Base-by-base conservation (phyloP, 1,140 invertebrate species). In the Drosophila subpulchrella region DNA sequence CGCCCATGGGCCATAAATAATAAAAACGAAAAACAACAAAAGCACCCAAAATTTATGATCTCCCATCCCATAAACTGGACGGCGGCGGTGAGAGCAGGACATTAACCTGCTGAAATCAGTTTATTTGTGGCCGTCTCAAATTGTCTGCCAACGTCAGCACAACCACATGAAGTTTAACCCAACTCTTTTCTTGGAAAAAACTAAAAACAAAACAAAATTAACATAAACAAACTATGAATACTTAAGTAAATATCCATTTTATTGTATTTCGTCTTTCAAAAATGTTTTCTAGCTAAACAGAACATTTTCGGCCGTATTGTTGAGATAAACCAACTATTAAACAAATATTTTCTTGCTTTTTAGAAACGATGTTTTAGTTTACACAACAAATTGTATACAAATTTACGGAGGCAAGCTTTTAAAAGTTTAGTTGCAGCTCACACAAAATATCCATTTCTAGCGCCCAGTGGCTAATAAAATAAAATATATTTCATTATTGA, bases 1-100 rank as follows among this genome's bases (percentile, higher is more conserved):
- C 73, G 60, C 72, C 73, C 73, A 74, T 55, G 50, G 47, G 54
- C 62, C 78, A 86, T 86, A 86, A 85, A 84, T 81, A 78, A 82
- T 73, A 83, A 78, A 56, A 70, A 36, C 24, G 20, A 46, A 39
- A 4, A 60, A 39, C 20, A 47, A 39, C 24, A 70, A 66, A 24
- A 34, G 13, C 27, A 15, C 12, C 56, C 46, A 38, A 57, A 77
- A 67, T 78, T 81, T 81, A 86, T 81, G 78, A 63, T 80, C 62
- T 54, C 62, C 77, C 46, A 46, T 47, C n/a, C 51, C 41, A 17
- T 38, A 38, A 46, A 30, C 15, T 34, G 5, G n/a, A 7, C 0
- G 54, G 7, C 36, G 58, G 36, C 53, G 27, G 53, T 8, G 13
- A 41, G 47, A 24, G 32, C 24, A 51, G 34, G 54, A 44, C 51